phyloP scores from a whole-genome alignment of 2,888 invertebrate species.

The Odontomyia ornata region DNA sequence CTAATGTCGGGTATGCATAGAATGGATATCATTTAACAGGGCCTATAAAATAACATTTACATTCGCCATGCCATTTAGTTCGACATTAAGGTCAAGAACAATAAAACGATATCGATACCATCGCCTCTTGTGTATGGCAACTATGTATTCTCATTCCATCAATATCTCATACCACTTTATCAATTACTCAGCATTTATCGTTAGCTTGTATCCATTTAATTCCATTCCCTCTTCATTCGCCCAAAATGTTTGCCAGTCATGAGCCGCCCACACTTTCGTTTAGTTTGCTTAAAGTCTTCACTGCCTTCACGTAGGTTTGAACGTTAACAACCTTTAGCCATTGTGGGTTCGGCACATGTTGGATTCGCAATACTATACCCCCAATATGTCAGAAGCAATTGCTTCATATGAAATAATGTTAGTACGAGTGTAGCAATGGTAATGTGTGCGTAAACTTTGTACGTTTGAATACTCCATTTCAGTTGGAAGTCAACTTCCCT shows the following conservation, averaged over 20 bases:
- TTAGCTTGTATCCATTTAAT: slow-evolving; percentile 32
- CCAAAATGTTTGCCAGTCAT: slow-evolving; percentile 13
- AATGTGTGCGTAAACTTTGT: not conserved
- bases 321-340: not conserved
- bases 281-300: not conserved
- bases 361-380: not conserved
- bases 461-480: too few relatives aligned
- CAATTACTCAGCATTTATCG: slow-evolving; percentile 27
- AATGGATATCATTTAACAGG: too few relatives aligned
- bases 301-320: not conserved
- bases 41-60: too few relatives aligned
- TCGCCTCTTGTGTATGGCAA: not conserved
- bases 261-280: slow-evolving; percentile 30
- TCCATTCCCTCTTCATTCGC: slow-evolving; percentile 4
- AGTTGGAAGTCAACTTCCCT: too few relatives aligned
- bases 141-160: not conserved
- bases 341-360: slow-evolving; percentile 2
- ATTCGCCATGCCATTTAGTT: too few relatives aligned
- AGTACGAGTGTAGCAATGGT: not conserved
- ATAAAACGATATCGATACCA: not conserved
- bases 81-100: slow-evolving; percentile 2
- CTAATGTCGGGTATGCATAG: too few relatives aligned
- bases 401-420: not conserved
- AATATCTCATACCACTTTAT: not conserved
- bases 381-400: not conserved